A percentile compares a stretch with the other conserved stretches of the same genome.
phyloP scores from a whole-genome alignment of 1,140 invertebrate genomes.

The Drosophila funebris region DNA sequence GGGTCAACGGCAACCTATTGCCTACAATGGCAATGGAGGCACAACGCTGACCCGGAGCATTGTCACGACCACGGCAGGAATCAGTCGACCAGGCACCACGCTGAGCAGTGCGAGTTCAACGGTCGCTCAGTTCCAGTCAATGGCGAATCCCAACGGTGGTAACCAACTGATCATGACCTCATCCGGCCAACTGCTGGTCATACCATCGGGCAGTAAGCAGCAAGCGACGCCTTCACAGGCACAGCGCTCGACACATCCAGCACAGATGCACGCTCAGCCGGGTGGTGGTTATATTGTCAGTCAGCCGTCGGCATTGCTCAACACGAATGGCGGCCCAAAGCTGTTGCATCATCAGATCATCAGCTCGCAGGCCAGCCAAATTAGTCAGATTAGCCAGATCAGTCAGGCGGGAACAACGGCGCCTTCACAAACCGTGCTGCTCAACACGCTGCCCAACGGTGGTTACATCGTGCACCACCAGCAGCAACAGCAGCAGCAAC shows the following conservation, averaged over 20 bases:
- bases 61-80: slow-evolving; percentile 57
- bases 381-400: slow-evolving; percentile 84
- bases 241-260: slow-evolving; percentile 40
- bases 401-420: slow-evolving; percentile 69
- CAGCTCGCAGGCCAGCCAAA: slow-evolving; percentile 60
- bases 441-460: slow-evolving; percentile 92
- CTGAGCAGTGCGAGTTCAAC: slow-evolving; percentile 32
- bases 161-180: slow-evolving; percentile 83
- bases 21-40: slow-evolving; percentile 38
- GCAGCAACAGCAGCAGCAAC: slow-evolving; percentile 27
- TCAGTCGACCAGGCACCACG: slow-evolving; percentile 46
- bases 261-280: slow-evolving; percentile 48
- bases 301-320: slow-evolving; percentile 61
- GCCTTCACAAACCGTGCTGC: slow-evolving; percentile 88
- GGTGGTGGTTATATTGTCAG: slow-evolving; percentile 72
- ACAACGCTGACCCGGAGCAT: slow-evolving; percentile 57
- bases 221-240: slow-evolving; percentile 24
- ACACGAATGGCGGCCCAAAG: slow-evolving; percentile 62
- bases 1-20: slow-evolving; percentile 36
- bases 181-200: slow-evolving; percentile 84
- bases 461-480: slow-evolving; percentile 92
- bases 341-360: slow-evolving; percentile 83
- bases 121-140: slow-evolving; percentile 58
- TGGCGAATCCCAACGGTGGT: slow-evolving; percentile 44
- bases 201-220: slow-evolving; percentile 83